These are phyloP conservation scores for Centropus bengalensis DNA, from an alignment of 2,113 vertebrate species.

Conservation along the genomic window DNA sequence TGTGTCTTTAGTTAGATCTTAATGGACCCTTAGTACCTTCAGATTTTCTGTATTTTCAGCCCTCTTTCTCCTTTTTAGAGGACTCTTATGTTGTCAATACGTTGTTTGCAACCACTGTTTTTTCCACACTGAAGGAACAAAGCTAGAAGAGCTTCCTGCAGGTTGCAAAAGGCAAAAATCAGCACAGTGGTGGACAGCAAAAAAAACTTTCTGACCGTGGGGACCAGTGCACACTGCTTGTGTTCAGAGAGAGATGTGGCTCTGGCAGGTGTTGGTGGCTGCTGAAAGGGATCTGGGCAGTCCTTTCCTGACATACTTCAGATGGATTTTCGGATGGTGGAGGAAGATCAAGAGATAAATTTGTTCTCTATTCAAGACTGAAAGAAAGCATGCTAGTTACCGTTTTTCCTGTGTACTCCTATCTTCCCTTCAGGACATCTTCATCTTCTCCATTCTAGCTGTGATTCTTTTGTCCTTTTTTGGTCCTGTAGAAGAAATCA, in stretches of 20 bases:
- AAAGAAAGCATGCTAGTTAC: not conserved
- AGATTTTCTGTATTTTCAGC: not conserved
- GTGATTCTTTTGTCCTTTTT: not conserved
- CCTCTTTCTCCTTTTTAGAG: not conserved
- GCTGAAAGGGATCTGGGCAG: not conserved
- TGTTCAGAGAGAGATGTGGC: not conserved
- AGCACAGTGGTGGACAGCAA: not conserved
- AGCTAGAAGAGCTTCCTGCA: not conserved
- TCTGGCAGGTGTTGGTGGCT: not conserved
- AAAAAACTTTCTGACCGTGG: not conserved
- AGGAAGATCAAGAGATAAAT: not conserved
- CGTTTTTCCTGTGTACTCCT: not conserved
- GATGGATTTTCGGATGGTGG: not conserved
- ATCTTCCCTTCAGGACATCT: not conserved
- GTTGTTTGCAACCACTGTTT: not conserved
- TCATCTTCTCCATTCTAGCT: not conserved
- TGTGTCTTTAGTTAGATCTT: not conserved
- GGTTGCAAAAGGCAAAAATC: not conserved
- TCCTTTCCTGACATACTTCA: not conserved
- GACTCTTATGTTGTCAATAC: not conserved
- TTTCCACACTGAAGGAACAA: not conserved
- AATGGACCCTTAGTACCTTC: not conserved
- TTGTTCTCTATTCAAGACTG: not conserved
- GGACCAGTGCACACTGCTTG: rapidly evolving
- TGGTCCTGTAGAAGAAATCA: not conserved